A percentile compares a stretch with the other conserved stretches of the same genome.
Evolutionary conservation across 2,888 invertebrate species (phyloP).

Genomic region (Drosophila kanekoi): DNA sequence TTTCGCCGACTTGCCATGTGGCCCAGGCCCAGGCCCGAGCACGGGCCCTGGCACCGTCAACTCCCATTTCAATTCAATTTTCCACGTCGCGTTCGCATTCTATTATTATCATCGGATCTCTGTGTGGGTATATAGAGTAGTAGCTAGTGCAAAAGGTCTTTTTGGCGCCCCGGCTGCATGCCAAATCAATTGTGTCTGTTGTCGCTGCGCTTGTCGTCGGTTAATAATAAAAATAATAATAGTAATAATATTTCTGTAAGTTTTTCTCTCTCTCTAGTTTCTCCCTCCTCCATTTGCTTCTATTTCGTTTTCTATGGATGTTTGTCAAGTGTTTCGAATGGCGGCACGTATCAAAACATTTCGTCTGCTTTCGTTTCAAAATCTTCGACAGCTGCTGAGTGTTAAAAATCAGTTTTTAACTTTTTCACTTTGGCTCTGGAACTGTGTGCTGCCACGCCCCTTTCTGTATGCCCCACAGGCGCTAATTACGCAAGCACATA

Average conservation of each 20-base stretch:
- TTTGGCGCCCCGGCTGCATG: slow-evolving; percentile 64
- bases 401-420: slow-evolving; percentile 36
- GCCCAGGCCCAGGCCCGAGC: slow-evolving; percentile 17
- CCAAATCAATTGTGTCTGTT: slow-evolving; percentile 75
- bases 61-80: slow-evolving; percentile 63
- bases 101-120: slow-evolving; percentile 56
- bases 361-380: slow-evolving; percentile 58
- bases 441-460: slow-evolving; percentile 31
- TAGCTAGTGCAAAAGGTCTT: slow-evolving; percentile 65
- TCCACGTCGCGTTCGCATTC: slow-evolving; percentile 71
- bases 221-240: slow-evolving; percentile 73
- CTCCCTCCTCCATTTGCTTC: slow-evolving; percentile 33
- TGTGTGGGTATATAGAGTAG: slow-evolving; percentile 39
- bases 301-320: slow-evolving; percentile 31
- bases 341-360: slow-evolving; percentile 55
- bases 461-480: slow-evolving; percentile 47
- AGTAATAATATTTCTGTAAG: slow-evolving; percentile 63
- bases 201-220: slow-evolving; percentile 35
- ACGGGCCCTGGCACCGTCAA: slow-evolving; percentile 30
- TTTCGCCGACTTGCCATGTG: slow-evolving; percentile 45
- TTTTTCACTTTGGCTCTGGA: slow-evolving; percentile 26
- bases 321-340: slow-evolving; percentile 74
- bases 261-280: slow-evolving; percentile 31
- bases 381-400: slow-evolving; percentile 32
- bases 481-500: slow-evolving; percentile 75